Base-by-base conservation (phyloP, 2,797 vertebrate species). In the Hylomyscus alleni region DNA sequence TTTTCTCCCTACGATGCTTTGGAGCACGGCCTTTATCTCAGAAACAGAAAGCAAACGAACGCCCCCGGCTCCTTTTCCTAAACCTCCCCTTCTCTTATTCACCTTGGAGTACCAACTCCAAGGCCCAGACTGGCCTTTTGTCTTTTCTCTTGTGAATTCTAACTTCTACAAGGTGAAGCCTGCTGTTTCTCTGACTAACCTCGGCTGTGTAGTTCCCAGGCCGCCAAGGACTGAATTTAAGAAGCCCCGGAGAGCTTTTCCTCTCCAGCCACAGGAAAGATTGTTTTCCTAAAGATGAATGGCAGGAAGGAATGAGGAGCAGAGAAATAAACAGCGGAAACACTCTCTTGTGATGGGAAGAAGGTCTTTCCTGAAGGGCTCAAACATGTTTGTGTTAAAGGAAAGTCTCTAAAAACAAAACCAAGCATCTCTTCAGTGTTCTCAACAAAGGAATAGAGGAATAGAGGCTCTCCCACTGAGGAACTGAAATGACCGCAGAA, bases 351-450 rank as follows among this genome's bases (percentile, higher is more conserved):
- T 29, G n/a, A 67, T 22, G 31, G 52, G 37, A 90, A 84, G 40
- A 40, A 37, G 22, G 2, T 37, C 75, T 75, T 85, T 54, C 50
- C 67, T 67, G 29, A 58, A 76, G 73, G 31, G 69, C 58, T 76
- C 56, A 52, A n/a, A 24, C 85, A 60, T 69, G n/a, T 90, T 81
- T 76, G 81, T 62, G 84, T 67, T 87, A 90, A 52, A 90, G 47
- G 67, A 52, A 92, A 84, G 24, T 62, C 40, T 89, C 67, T 72
- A 31, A 76, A 76, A 91, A 58, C 37, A 47, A 75, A 87, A 69
- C 24, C 8, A 14, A 81, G 47, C 50, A 10, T 1, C 12, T 52
- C 86, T 44, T 44, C 67, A 31, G 50, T 2, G 22, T 44, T 11
- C 58, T 37, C 6, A 69, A 77, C 75, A 34, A 37, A 54, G 47